These are phyloP conservation scores for Sepiola atlantica DNA, from an alignment of 2,888 invertebrate genomes.

Conservation along the genomic window DNA sequence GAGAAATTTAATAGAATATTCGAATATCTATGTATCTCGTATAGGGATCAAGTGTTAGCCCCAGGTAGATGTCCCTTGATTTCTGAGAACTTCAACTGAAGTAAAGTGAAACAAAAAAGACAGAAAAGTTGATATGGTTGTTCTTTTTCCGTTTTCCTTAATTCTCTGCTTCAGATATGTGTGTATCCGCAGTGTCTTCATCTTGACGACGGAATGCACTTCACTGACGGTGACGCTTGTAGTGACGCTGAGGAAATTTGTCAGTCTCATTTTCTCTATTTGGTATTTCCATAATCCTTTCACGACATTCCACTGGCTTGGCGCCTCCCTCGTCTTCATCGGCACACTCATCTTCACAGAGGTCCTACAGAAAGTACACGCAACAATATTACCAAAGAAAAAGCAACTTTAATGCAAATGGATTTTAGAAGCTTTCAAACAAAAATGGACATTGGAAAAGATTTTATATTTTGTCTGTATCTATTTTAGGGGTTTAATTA, in stretches of 20 bases:
- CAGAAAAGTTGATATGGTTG: too few species aligned
- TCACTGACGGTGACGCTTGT: slow-evolving; percentile 96
- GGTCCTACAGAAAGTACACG: slow-evolving; percentile 51
- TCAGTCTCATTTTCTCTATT: slow-evolving; percentile 95
- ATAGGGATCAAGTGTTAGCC: too few species aligned
- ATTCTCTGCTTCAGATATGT: slow-evolving; percentile 78
- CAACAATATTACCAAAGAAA: neutral
- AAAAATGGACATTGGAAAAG: neutral
- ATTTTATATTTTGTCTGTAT: neutral
- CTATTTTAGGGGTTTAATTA: too few species aligned
- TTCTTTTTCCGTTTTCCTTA: slow-evolving; percentile 53
- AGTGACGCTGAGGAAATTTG: slow-evolving; percentile 95
- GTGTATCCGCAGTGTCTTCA: slow-evolving; percentile 95
- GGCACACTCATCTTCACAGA: slow-evolving; percentile 93
- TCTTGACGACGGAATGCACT: slow-evolving; percentile 93
- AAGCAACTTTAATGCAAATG: neutral
- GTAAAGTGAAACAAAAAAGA: too few species aligned
- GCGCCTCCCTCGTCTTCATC: slow-evolving; percentile 90
- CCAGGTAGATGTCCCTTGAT: too few species aligned
- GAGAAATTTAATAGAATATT: too few species aligned
- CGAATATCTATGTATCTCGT: too few species aligned
- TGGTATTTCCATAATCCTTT: slow-evolving; percentile 95
- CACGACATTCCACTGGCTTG: slow-evolving; percentile 91
- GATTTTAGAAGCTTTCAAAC: neutral
- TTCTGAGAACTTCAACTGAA: too few species aligned